Percentiles rank a stretch among this genome's conserved stretches.
phyloP scores from a whole-genome alignment of 2,797 vertebrate genomes.

The Lemur catta region DNA sequence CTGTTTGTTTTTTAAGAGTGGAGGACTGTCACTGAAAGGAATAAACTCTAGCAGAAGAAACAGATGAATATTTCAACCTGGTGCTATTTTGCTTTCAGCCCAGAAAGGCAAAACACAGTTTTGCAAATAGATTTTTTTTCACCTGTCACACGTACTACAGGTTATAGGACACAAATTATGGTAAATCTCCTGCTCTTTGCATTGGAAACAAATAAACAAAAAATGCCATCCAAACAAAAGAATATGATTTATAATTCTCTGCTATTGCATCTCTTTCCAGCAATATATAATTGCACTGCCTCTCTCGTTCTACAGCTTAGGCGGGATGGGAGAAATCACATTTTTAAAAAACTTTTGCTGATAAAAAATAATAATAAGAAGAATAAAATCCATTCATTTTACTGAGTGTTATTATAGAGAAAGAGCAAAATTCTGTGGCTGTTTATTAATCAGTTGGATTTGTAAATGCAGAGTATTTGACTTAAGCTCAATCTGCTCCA shows the following conservation, averaged over 20 bases:
- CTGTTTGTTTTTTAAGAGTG: slow-evolving; percentile 50
- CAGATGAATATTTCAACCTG: slow-evolving; percentile 64
- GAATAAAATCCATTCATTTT: slow-evolving; percentile 79
- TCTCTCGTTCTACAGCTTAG: slow-evolving; percentile 69
- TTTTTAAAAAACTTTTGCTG: slow-evolving; percentile 58
- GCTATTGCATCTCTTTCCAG: slow-evolving; percentile 71
- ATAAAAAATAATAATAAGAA: slow-evolving; percentile 78
- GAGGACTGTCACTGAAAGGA: slow-evolving; percentile 43
- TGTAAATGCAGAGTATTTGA: slow-evolving; percentile 73
- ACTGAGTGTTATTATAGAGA: neutral
- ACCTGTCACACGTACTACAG: slow-evolving; percentile 6
- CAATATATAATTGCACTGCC: slow-evolving; percentile 57
- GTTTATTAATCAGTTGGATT: slow-evolving; percentile 75
- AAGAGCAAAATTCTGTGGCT: slow-evolving; percentile 46
- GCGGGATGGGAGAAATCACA: slow-evolving; percentile 49
- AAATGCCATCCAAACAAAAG: slow-evolving; percentile 80
- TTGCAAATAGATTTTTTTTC: slow-evolving; percentile 61
- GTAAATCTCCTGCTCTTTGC: slow-evolving; percentile 45
- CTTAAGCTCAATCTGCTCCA: slow-evolving; percentile 75
- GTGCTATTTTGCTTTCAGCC: slow-evolving; percentile 61
- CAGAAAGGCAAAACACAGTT: slow-evolving; percentile 56
- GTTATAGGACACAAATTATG: slow-evolving; percentile 44
- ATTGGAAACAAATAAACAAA: slow-evolving; percentile 67
- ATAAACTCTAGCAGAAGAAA: slow-evolving; percentile 52
- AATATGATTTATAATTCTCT: slow-evolving; percentile 81